A percentile compares a stretch with the other conserved stretches of the same genome.
phyloP scores from a whole-genome alignment of 2,113 vertebrate genomes.

The Dicaeum eximium region DNA sequence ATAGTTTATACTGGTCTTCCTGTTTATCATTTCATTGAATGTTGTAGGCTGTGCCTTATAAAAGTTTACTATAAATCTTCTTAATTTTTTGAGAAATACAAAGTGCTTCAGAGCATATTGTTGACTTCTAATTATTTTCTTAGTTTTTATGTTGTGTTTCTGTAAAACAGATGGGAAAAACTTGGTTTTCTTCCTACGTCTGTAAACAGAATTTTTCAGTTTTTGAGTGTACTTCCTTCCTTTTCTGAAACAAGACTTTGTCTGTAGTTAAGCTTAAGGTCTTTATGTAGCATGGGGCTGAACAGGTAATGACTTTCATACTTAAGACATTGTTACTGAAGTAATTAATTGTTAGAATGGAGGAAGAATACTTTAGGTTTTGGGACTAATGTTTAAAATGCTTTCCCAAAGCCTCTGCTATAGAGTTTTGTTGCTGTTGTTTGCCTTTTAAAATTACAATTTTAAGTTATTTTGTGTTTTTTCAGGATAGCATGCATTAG shows the following conservation, averaged over 20 bases:
- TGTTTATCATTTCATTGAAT: neutral
- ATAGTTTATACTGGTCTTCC: neutral
- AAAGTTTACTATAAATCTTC: neutral
- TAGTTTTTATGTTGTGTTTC: neutral
- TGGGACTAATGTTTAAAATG: neutral
- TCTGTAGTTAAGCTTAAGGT: neutral
- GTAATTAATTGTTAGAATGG: neutral
- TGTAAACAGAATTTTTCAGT: neutral
- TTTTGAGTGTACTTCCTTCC: neutral
- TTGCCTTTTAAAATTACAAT: neutral
- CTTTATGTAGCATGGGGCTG: neutral
- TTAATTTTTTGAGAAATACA: neutral
- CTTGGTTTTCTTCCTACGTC: neutral
- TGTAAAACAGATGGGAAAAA: neutral
- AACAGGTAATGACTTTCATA: neutral
- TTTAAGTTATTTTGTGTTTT: neutral
- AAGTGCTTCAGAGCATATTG: neutral
- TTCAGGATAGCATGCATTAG: constrained; percentile 91
- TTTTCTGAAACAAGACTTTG: neutral
- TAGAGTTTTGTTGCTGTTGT: neutral
- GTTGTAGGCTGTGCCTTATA: neutral
- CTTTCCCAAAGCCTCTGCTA: neutral
- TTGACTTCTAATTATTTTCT: neutral
- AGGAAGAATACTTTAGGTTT: neutral
- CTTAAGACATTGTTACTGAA: neutral